Evolutionary conservation across 2,888 invertebrate species (phyloP).

Genomic region (Anoplius nigerrimus): DNA sequence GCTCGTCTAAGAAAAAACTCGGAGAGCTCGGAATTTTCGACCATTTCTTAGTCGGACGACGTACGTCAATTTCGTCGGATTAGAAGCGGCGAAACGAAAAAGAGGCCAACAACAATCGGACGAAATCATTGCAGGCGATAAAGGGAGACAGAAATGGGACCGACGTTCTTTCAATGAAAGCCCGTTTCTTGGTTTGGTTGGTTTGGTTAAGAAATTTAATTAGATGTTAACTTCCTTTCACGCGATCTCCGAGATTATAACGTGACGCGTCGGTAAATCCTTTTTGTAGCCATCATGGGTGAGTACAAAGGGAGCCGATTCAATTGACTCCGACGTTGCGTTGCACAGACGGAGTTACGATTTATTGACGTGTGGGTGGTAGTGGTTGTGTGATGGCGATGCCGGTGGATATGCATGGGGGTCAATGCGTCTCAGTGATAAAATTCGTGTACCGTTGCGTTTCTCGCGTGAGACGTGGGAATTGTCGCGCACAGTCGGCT

Average conservation of each 20-base stretch:
- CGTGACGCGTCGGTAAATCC: too few species aligned
- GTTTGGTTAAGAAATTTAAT: conserved; percentile 36
- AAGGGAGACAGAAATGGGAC: too few species aligned
- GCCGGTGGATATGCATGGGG: conserved; percentile 14
- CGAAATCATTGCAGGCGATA: too few species aligned
- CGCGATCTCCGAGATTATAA: background rate
- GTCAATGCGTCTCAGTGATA: conserved; percentile 31
- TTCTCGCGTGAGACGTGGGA: conserved; percentile 35
- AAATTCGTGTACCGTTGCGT: conserved; percentile 52
- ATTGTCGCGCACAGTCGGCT: conserved; percentile 5
- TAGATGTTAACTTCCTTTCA: conserved; percentile 25
- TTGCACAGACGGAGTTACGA: conserved; percentile 21
- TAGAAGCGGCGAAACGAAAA: background rate
- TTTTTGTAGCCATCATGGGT: too few species aligned
- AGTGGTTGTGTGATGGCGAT: conserved; percentile 6
- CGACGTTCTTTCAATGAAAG: conserved; percentile 8
- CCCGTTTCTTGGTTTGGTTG: conserved; percentile 1
- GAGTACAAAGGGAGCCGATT: conserved; percentile 3
- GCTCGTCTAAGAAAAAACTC: conserved; percentile 3
- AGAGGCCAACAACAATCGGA: too few species aligned
- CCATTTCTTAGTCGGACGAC: too few species aligned
- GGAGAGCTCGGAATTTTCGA: background rate
- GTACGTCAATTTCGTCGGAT: conserved; percentile 7
- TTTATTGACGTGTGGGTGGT: conserved; percentile 44
- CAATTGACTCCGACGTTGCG: conserved; percentile 12